Conservation (phyloP, 2,888 invertebrate species). For the Azorinus chamasolen region DNA sequence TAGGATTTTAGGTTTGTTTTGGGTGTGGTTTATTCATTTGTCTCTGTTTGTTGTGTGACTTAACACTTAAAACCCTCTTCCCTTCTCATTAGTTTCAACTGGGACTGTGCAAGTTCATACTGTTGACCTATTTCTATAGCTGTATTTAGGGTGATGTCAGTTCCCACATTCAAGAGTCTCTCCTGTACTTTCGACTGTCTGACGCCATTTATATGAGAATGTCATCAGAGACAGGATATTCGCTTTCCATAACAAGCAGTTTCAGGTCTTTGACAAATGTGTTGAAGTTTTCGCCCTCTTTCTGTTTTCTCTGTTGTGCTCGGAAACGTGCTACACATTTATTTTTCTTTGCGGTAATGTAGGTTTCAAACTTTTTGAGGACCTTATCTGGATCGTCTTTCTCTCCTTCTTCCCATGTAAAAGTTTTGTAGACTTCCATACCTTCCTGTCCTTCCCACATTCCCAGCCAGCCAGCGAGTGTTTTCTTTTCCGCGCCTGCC, state of each 20-base stretch:
- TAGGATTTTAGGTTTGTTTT: not conserved
- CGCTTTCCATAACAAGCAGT: slow-evolving; percentile 57
- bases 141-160: not conserved
- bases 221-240: slow-evolving; percentile 47
- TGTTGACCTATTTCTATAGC: not conserved
- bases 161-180: not conserved
- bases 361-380: slow-evolving; percentile 45
- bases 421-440: slow-evolving; percentile 63
- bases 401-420: slow-evolving; percentile 43
- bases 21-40: not conserved
- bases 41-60: not conserved
- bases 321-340: slow-evolving; percentile 57
- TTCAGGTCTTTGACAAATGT: slow-evolving; percentile 53
- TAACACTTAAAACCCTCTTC: not conserved
- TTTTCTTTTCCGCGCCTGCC: slow-evolving; percentile 2
- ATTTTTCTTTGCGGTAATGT: slow-evolving; percentile 50
- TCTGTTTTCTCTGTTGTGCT: slow-evolving; percentile 52
- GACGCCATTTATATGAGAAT: slow-evolving; percentile 8
- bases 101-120: not conserved
- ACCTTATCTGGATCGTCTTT: slow-evolving; percentile 42
- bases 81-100: not conserved
- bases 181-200: not conserved
- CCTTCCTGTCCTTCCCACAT: slow-evolving; percentile 66
- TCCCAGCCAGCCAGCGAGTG: slow-evolving; percentile 21
- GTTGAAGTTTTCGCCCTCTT: slow-evolving; percentile 56